These are phyloP conservation scores for Tricholauxania praeusta DNA, from an alignment of 2,888 invertebrate genomes.

Conservation along the genomic window DNA sequence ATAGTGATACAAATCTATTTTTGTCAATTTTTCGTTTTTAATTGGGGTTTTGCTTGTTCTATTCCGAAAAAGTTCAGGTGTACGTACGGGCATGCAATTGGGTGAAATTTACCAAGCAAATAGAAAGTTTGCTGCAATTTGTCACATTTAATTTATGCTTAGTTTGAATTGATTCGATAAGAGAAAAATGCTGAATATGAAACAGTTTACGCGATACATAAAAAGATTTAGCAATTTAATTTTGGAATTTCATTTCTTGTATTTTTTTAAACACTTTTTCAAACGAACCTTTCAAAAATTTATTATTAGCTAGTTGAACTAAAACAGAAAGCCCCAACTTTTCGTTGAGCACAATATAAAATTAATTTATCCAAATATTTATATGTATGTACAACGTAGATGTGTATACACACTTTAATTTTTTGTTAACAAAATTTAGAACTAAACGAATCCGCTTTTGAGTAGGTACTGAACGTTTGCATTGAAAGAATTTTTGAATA, in stretches of 20 bases:
- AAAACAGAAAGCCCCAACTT: too few species aligned
- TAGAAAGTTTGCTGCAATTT: background rate
- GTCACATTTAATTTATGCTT: background rate
- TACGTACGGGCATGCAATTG: background rate
- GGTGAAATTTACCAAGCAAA: background rate
- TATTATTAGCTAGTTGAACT: too few species aligned
- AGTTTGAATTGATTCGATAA: background rate
- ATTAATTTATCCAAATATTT: too few species aligned
- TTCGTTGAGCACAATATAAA: too few species aligned
- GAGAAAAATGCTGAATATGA: background rate
- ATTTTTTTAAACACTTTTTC: too few species aligned
- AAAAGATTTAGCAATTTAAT: background rate
- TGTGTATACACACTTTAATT: too few species aligned
- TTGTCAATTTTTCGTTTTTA: slow-evolving; percentile 5
- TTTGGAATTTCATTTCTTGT: too few species aligned
- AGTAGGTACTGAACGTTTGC: slow-evolving; percentile 13
- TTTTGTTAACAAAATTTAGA: background rate
- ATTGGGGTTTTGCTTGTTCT: slow-evolving; percentile 13
- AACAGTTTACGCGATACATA: background rate
- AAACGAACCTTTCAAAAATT: too few species aligned
- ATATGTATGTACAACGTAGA: too few species aligned
- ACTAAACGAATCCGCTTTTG: slow-evolving; percentile 22
- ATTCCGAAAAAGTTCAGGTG: slow-evolving; percentile 28
- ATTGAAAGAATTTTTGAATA: too few species aligned
- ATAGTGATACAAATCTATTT: slow-evolving; percentile 37